Base-by-base conservation (phyloP, 2,888 invertebrate species). In the Habrosyne pyritoides region DNA sequence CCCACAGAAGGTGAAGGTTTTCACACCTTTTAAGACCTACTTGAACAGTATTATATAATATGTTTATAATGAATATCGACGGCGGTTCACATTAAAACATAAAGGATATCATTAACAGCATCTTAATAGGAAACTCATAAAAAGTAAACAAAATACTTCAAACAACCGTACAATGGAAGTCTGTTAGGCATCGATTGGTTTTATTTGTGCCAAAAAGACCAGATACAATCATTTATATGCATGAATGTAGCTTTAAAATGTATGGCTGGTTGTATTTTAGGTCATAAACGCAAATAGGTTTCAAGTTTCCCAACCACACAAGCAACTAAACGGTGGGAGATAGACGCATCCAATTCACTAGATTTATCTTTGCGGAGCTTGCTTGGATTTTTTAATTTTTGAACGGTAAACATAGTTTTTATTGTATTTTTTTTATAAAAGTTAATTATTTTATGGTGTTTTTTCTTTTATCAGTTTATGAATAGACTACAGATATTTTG, bases 281-380 rank as follows among this genome's bases (percentile, higher is more conserved):
- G n/a, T 36, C 36, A 14, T 36, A 14, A 36, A 14, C 6, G 14
- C 14, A 36, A 36, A 36, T 36, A 14, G 36, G 36, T 12, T 33
- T 21, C 12, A 52, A 56, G 57, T 49, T 61, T 57, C 4, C 59
- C 55, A 61, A 58, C 55, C 50, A 21, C 36, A 53, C 56, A 22
- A 53, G 55, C 66, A 62, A 61, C 63, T 69, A 66, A 62, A 55
- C 56, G 57, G 46, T 56, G 47, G 51, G 53, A 66, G 67, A 73
- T 70, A 69, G 67, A 71, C 65, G 65, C 68, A 69, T 66, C 74
- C 69, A 71, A 69, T 77, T 69, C 59, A 56, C 52, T 51, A 66
- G 67, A 75, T 75, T 69, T 71, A 71, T 73, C 63, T 69, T 36
- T 55, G 46, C 57, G 53, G 57, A 57, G 54, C 57, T 54, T 46